A percentile compares a stretch with the other conserved stretches of the same genome.
Evolutionary conservation across 1,140 invertebrate genomes (phyloP).

Genomic region (Metaphire vulgaris): DNA sequence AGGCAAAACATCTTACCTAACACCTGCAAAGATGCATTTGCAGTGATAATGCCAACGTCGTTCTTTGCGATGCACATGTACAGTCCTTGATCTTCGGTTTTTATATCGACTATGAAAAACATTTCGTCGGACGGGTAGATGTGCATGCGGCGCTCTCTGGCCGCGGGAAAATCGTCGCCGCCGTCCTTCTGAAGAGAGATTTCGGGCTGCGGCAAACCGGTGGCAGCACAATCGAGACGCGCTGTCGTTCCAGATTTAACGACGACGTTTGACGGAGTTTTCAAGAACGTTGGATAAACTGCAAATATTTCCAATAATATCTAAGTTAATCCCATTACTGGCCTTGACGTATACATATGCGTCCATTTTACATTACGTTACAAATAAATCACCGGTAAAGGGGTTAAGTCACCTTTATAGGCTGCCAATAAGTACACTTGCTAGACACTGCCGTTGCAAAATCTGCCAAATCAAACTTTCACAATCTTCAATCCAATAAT

Average conservation of each 20-base stretch:
- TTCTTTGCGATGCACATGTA: conserved; percentile 92
- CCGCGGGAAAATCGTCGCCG: conserved; percentile 90
- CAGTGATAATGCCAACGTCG: conserved; percentile 72
- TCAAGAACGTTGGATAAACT: conserved; percentile 79
- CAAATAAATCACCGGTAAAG: too few relatives aligned
- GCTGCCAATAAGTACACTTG: background rate
- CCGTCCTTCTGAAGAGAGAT: conserved; percentile 86
- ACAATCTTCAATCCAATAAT: background rate
- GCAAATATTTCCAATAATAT: conserved; percentile 38
- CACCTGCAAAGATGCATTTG: conserved; percentile 82
- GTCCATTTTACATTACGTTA: background rate
- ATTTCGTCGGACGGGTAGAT: conserved; percentile 84
- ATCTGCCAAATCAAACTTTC: background rate
- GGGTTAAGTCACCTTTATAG: background rate
- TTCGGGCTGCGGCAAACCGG: conserved; percentile 77
- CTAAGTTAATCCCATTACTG: background rate
- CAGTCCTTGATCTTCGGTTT: conserved; percentile 75
- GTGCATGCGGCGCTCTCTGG: conserved; percentile 81
- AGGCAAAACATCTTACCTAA: conserved; percentile 59
- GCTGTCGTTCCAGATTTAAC: conserved; percentile 78
- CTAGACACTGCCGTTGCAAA: background rate
- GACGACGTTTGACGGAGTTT: conserved; percentile 75
- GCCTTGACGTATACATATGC: background rate
- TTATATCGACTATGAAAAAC: conserved; percentile 85
- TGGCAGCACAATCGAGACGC: conserved; percentile 79